These are phyloP conservation scores for Drosophila pseudotakahashii DNA, from an alignment of 2,888 invertebrate genomes.

Conservation along the genomic window DNA sequence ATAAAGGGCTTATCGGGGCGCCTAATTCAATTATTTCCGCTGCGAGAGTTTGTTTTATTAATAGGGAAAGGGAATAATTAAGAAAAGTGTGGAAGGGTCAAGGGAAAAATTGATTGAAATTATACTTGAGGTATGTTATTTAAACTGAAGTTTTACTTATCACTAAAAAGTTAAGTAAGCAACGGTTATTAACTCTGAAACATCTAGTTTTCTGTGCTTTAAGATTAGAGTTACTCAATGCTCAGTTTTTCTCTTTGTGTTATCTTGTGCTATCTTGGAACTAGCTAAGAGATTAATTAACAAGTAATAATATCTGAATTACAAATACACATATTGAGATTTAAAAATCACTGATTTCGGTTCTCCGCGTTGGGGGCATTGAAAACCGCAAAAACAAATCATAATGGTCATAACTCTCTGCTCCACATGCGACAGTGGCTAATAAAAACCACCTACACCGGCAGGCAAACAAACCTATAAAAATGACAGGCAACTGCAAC, in stretches of 20 bases:
- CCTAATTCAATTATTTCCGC: constrained; percentile 27
- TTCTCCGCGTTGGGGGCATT: constrained; percentile 12
- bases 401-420: constrained; percentile 41
- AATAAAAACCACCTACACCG: constrained; percentile 45
- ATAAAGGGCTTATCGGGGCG: constrained; percentile 26
- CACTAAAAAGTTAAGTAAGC: no score
- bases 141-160: not conserved
- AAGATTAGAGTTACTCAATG: no score
- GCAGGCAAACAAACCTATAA: constrained; percentile 77
- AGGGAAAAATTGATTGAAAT: not conserved
- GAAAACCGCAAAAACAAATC: constrained; percentile 42
- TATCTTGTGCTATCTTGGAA: no score
- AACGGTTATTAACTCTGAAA: no score
- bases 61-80: constrained; percentile 11
- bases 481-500: constrained; percentile 79
- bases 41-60: constrained; percentile 1
- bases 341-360: not conserved
- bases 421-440: constrained; percentile 37
- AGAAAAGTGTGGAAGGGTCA: not conserved
- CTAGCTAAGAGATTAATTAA: no score
- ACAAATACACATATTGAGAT: not conserved
- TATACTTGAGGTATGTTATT: not conserved
- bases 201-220: no score
- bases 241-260: no score
- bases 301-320: no score